A percentile compares a stretch with the other conserved stretches of the same genome.
Evolutionary conservation across 2,113 vertebrate species (phyloP).

Genomic region (Strix aluco): DNA sequence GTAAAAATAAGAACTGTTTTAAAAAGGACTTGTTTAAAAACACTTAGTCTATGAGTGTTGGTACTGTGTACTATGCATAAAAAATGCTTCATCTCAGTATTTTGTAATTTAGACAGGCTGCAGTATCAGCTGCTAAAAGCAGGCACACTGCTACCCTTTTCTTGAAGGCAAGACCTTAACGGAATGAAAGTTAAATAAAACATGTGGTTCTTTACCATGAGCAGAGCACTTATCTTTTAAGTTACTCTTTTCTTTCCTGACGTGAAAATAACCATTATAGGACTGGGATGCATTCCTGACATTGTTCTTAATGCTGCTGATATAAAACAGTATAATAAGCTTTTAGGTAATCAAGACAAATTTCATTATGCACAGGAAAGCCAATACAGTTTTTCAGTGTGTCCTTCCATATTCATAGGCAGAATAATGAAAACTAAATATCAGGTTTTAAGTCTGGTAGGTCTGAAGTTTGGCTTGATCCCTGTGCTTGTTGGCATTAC

Average conservation of each 20-base stretch:
- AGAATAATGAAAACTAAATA: not conserved
- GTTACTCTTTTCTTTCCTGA: not conserved
- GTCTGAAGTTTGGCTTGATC: not conserved
- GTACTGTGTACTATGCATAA: not conserved
- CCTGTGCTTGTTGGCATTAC: rapidly evolving
- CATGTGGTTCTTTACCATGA: not conserved
- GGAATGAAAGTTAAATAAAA: not conserved
- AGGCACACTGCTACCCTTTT: not conserved
- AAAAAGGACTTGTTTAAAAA: not conserved
- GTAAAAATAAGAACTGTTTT: not conserved
- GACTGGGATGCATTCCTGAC: not conserved
- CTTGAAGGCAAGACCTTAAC: not conserved
- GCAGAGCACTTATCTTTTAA: not conserved
- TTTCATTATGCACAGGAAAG: not conserved
- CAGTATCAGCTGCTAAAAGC: not conserved
- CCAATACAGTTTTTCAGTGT: not conserved
- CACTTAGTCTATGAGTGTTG: not conserved
- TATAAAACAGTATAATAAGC: not conserved
- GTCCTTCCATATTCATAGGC: not conserved
- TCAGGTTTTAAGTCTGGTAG: not conserved
- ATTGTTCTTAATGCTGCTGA: not conserved
- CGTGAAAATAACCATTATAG: not conserved
- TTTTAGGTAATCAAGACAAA: not conserved
- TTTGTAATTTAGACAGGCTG: not conserved
- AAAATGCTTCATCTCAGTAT: not conserved